Evolutionary conservation across 2,888 invertebrate genomes (phyloP).

Genomic region (Limenitis camilla): DNA sequence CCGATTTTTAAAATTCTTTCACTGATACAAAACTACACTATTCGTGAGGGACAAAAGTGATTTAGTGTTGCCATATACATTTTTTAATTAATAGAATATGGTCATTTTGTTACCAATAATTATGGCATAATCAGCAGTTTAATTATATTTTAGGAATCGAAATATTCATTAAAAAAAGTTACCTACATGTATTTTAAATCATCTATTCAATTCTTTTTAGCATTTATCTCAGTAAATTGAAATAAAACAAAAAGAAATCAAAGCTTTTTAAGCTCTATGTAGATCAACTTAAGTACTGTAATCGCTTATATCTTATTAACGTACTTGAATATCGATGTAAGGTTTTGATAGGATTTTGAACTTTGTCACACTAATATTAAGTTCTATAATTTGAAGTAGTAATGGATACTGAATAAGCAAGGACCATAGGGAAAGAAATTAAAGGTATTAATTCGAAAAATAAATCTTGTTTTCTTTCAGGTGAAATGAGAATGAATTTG

Average conservation of each 20-base stretch:
- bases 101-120: too few relatives aligned
- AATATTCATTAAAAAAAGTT: too few relatives aligned
- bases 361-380: not conserved
- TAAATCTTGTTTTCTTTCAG: constrained; percentile 1
- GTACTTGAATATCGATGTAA: not conserved
- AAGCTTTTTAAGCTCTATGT: not conserved
- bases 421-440: constrained; percentile 1
- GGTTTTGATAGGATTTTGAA: not conserved
- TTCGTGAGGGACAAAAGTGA: too few relatives aligned
- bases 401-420: not conserved
- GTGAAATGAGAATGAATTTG: not conserved
- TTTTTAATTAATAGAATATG: too few relatives aligned
- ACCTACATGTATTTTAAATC: constrained; percentile 1
- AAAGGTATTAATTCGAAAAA: constrained; percentile 4
- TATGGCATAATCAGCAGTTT: too few relatives aligned
- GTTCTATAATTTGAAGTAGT: not conserved
- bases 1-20: too few relatives aligned
- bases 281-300: not conserved
- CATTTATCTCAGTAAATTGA: not conserved
- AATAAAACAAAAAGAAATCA: not conserved
- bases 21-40: too few relatives aligned
- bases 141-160: too few relatives aligned
- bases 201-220: constrained; percentile 3
- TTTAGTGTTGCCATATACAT: too few relatives aligned
- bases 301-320: not conserved